These are phyloP conservation scores for Horisme vitalbata DNA, from an alignment of 2,888 invertebrate species.

Conservation along the genomic window DNA sequence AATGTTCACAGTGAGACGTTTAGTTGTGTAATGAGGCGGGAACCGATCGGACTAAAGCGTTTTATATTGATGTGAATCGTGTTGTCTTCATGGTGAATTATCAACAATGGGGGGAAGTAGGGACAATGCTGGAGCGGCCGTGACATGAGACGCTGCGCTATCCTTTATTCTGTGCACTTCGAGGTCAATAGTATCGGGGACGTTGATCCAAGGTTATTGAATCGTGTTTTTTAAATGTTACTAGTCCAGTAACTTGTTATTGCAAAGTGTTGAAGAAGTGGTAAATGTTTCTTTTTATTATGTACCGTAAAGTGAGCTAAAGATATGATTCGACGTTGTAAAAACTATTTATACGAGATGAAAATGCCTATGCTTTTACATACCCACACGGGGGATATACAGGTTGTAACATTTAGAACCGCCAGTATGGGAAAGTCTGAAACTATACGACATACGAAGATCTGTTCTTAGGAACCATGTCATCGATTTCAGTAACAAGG, in stretches of 20 bases:
- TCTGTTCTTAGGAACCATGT: no score
- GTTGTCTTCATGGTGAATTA: slow-evolving; percentile 69
- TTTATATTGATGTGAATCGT: slow-evolving; percentile 71
- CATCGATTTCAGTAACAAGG: no score
- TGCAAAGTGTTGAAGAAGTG: no score
- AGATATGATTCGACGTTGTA: no score
- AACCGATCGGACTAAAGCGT: slow-evolving; percentile 56
- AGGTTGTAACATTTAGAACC: no score
- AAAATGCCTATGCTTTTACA: no score
- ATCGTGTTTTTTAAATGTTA: slow-evolving; percentile 15
- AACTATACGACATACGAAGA: no score
- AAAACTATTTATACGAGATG: no score
- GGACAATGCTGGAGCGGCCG: slow-evolving; percentile 54
- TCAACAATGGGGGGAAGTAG: slow-evolving; percentile 79
- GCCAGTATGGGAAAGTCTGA: no score
- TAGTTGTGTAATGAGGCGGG: slow-evolving; percentile 56
- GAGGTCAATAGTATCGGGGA: slow-evolving; percentile 66
- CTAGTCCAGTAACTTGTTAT: background rate
- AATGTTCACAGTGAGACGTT: slow-evolving; percentile 46
- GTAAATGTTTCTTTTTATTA: no score
- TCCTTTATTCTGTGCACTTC: slow-evolving; percentile 35
- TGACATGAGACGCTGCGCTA: slow-evolving; percentile 51
- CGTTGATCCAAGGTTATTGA: slow-evolving; percentile 55
- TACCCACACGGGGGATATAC: no score
- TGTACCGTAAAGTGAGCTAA: no score